Evolutionary conservation across 2,113 vertebrate genomes (phyloP).

Genomic region (Forbesichthys agassizii): DNA sequence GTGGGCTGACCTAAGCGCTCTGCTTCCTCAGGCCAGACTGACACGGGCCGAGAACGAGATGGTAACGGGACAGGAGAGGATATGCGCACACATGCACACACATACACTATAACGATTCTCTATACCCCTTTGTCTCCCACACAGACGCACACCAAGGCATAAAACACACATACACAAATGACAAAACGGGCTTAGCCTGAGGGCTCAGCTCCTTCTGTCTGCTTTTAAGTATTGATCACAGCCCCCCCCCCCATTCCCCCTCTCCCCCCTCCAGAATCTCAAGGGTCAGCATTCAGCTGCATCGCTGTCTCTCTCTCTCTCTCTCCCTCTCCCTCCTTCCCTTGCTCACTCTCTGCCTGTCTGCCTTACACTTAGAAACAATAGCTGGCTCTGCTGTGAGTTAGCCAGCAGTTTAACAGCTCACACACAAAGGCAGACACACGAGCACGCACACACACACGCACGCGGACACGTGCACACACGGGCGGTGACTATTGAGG

Average conservation of each 20-base stretch:
- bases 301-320: neutral
- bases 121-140: neutral
- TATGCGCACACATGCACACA: too few species aligned
- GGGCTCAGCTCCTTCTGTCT: neutral
- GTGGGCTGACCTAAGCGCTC: slow-evolving; percentile 15
- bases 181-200: neutral
- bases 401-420: neutral
- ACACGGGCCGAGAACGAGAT: neutral
- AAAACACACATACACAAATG: slow-evolving; percentile 1
- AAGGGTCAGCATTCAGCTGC: slow-evolving; percentile 14
- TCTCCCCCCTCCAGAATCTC: neutral
- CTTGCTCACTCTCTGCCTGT: neutral
- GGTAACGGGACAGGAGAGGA: slow-evolving; percentile 1
- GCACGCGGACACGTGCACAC: slow-evolving; percentile 8
- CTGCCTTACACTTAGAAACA: slow-evolving; percentile 20
- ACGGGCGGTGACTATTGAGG: neutral
- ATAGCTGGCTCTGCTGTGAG: slow-evolving; percentile 13
- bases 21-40: slow-evolving; percentile 16
- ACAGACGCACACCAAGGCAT: neutral
- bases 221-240: slow-evolving; percentile 22
- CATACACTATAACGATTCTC: neutral
- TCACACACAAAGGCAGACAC: neutral
- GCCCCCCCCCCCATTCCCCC: neutral
- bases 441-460: neutral
- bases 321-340: neutral